Evolutionary conservation across 2,113 vertebrate genomes (phyloP), one percentile per base, ranked within the genome.

Genomic region (Xenus cinereus): DNA sequence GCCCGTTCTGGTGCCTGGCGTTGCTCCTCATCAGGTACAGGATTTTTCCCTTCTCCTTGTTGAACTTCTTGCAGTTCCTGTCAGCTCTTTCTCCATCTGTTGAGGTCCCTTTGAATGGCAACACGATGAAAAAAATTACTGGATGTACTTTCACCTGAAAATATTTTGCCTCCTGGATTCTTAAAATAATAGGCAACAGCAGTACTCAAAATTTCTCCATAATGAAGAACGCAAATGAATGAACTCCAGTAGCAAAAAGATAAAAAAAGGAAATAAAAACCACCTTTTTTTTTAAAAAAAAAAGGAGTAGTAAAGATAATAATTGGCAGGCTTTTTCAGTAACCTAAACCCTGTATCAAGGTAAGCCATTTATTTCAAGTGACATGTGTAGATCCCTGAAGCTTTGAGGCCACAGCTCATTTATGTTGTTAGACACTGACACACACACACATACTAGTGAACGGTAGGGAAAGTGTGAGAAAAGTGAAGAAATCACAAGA

Each of bases 351-450:
- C 83, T 74, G 26, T 46, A 88, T 77, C 51, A 66, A 76, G 63
- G 63, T 90, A 91, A 92, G 33, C 24, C 19, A 60, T 91, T 96
- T 88, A 57, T 94, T 95, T 80, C 72, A 90, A 77, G 27, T n/a
- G 63, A 80, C 2, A 0, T 26, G 14, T 81, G 9, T 63, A 79
- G 50, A 80, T 73, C 71, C 50, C 20, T 69, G n/a, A 93, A 79
- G 62, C 33, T 95, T 66, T 94, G 53, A 88, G 68, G 75, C 6
- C 76, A 84, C 39, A 83, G 78, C 37, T 95, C 53, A 84, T 89
- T 88, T 89, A 54, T 95, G 59, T 33, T 87, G 23, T 62, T 92
- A 86, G 90, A 74, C 50, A 80, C 16, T 68, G 85, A 80, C 59
- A 83, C 26, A 60, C 14, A 39, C 30, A 46, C 35, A 76, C 5